These are phyloP conservation scores for Mohoua ochrocephala DNA, from an alignment of 2,113 vertebrate species.

Conservation along the genomic window DNA sequence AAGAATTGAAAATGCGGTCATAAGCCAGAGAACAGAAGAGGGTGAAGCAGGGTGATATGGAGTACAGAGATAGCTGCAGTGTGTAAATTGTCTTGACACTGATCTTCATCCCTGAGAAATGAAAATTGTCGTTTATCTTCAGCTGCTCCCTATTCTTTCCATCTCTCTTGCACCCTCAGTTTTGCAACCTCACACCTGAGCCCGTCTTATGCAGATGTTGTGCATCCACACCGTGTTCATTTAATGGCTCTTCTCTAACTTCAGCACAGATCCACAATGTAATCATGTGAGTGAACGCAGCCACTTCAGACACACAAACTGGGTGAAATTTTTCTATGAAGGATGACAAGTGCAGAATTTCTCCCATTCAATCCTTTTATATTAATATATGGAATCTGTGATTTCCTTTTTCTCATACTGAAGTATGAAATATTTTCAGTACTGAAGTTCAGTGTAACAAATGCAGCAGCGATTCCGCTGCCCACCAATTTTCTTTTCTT, in stretches of 20 bases:
- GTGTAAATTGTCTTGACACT: not conserved
- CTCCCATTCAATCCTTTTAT: not conserved
- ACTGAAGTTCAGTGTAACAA: not conserved
- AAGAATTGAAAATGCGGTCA: not conserved
- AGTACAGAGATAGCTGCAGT: not conserved
- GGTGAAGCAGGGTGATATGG: not conserved
- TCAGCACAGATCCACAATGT: not conserved
- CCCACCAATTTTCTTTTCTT: not conserved
- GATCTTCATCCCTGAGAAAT: not conserved
- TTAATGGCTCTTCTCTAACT: not conserved
- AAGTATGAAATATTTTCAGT: not conserved
- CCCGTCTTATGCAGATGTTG: not conserved
- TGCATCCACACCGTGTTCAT: not conserved
- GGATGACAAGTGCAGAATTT: not conserved
- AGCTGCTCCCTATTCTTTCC: not conserved
- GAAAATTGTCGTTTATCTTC: not conserved
- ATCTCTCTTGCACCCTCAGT: not conserved
- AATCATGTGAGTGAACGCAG: not conserved
- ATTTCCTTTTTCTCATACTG: not conserved
- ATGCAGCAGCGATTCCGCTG: not conserved
- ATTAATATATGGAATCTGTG: not conserved
- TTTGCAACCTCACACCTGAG: not conserved
- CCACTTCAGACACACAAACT: not conserved
- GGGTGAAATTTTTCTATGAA: not conserved
- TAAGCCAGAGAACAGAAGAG: not conserved